These are phyloP conservation scores for Anastatus disparis DNA, from an alignment of 1,140 invertebrate species.

Conservation along the genomic window DNA sequence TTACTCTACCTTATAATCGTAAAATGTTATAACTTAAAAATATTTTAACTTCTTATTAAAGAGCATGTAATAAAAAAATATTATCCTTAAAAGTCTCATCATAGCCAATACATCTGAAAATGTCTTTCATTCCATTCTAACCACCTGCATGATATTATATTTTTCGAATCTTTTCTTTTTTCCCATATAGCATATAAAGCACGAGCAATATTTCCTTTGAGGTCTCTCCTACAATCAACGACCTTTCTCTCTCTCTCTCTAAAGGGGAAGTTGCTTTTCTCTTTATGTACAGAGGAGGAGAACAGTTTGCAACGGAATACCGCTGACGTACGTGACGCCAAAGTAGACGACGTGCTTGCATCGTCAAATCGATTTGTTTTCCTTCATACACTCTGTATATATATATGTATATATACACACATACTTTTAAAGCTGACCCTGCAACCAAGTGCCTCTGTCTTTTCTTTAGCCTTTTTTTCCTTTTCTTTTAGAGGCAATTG, in stretches of 20 bases:
- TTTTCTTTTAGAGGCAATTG: neutral
- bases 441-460: neutral
- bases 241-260: too few relatives aligned
- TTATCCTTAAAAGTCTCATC: too few relatives aligned
- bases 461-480: neutral
- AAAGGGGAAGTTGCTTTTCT: neutral
- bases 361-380: constrained; percentile 50
- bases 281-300: neutral
- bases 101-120: too few relatives aligned
- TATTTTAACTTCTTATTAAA: too few relatives aligned
- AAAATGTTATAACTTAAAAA: too few relatives aligned
- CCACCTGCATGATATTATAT: too few relatives aligned
- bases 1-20: too few relatives aligned
- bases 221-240: neutral
- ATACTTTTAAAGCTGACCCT: constrained; percentile 8
- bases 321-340: neutral
- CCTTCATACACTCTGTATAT: constrained; percentile 35
- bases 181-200: constrained; percentile 17
- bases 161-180: too few relatives aligned
- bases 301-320: constrained; percentile 12
- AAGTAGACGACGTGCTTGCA: constrained; percentile 5
- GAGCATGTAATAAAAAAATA: too few relatives aligned
- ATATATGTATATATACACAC: neutral
- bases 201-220: constrained; percentile 24
- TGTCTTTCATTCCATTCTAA: too few relatives aligned